Evolutionary conservation across 1,140 invertebrate species (phyloP).

Genomic region (Sipha flava): DNA sequence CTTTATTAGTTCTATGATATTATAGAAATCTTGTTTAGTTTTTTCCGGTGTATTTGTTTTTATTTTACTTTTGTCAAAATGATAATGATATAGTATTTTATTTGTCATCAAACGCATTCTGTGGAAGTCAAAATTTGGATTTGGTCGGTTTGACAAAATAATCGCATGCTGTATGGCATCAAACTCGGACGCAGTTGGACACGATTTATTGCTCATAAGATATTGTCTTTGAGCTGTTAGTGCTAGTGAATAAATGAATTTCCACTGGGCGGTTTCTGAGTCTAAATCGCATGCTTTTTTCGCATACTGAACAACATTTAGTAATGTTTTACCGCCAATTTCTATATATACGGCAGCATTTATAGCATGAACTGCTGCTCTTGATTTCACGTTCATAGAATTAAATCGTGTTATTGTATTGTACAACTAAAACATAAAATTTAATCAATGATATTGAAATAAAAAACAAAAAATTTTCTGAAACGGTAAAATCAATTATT

Average conservation of each 20-base stretch:
- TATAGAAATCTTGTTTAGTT: neutral
- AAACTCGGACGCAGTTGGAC: neutral
- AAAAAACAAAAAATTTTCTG: no score
- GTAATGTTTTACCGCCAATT: neutral
- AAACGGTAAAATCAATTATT: no score
- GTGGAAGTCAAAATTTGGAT: conserved; percentile 11
- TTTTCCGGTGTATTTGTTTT: neutral
- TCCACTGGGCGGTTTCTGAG: neutral
- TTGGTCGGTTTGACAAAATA: neutral
- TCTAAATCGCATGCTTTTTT: conserved; percentile 10
- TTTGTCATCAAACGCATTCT: neutral
- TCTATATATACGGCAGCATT: neutral
- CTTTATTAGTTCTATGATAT: neutral
- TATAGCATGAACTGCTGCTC: neutral
- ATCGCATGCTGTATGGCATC: neutral
- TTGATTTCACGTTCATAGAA: neutral
- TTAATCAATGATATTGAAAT: no score
- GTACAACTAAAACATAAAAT: neutral
- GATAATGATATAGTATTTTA: neutral
- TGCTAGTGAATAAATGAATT: neutral
- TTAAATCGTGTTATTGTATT: neutral
- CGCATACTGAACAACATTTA: neutral
- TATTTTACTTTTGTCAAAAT: neutral
- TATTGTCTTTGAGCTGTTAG: neutral
- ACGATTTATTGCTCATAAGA: neutral